Evolutionary conservation across 2,888 invertebrate genomes (phyloP).

Genomic region (Epsilonema sp.): DNA sequence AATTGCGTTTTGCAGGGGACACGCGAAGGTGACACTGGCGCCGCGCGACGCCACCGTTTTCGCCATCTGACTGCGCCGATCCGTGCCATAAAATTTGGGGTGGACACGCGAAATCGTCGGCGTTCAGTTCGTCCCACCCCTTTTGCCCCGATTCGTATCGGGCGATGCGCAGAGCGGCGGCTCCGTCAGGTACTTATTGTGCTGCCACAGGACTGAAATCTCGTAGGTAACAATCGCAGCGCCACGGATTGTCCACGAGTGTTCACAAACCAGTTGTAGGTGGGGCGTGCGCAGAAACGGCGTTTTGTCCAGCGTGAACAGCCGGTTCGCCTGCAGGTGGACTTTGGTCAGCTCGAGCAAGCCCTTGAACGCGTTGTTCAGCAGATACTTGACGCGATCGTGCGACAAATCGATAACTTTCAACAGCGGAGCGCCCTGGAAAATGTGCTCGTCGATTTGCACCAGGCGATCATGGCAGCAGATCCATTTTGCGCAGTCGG

Average conservation of each 20-base stretch:
- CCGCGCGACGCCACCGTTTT: background rate
- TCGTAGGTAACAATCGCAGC: slow-evolving; percentile 50
- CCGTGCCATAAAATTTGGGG: too few relatives aligned
- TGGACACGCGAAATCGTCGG: slow-evolving; percentile 4
- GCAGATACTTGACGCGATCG: slow-evolving; percentile 5
- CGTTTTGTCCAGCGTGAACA: background rate
- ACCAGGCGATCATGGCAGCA: slow-evolving; percentile 7
- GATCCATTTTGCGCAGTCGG: slow-evolving; percentile 3
- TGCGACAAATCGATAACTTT: slow-evolving; percentile 7
- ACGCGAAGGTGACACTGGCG: background rate
- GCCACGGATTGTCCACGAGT: slow-evolving; percentile 63
- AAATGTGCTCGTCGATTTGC: background rate
- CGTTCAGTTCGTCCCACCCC: background rate
- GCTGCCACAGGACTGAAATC: background rate
- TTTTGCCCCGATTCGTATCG: background rate
- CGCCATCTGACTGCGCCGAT: background rate
- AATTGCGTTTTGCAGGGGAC: background rate
- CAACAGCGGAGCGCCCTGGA: slow-evolving; percentile 2
- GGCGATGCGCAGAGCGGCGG: background rate
- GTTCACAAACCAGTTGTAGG: slow-evolving; percentile 63
- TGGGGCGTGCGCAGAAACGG: slow-evolving; percentile 32
- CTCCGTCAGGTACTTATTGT: background rate
- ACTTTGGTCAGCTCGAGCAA: background rate
- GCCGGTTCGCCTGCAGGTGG: slow-evolving; percentile 3
- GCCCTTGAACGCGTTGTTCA: slow-evolving; percentile 1